phyloP scores from a whole-genome alignment of 2,113 vertebrate species.

The Cavia aperea region DNA sequence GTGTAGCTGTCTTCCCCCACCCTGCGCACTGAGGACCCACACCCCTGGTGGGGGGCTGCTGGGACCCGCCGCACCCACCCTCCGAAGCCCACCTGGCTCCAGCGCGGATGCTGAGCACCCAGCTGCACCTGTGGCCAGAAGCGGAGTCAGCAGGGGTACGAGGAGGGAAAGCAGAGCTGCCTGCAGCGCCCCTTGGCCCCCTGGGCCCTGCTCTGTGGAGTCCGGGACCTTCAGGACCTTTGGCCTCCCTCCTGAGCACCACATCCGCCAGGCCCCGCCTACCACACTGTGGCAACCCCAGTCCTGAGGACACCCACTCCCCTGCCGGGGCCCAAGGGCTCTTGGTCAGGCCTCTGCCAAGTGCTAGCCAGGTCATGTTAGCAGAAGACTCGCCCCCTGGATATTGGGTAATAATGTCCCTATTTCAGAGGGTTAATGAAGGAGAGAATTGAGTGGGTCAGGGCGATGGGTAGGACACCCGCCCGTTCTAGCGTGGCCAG shows the following conservation, averaged over 20 bases:
- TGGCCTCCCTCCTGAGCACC: neutral
- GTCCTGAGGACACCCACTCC: neutral
- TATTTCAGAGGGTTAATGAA: neutral
- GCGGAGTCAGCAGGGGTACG: neutral
- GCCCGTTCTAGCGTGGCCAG: neutral
- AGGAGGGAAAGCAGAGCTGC: neutral
- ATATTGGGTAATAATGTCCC: neutral
- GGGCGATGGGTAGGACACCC: no score
- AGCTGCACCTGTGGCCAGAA: neutral
- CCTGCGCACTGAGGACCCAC: neutral
- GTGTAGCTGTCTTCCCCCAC: neutral
- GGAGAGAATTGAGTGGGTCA: neutral
- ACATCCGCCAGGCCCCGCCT: neutral
- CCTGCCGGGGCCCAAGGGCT: neutral
- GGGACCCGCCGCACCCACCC: neutral
- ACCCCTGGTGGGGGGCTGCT: neutral
- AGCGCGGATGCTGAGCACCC: neutral
- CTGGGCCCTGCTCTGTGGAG: neutral
- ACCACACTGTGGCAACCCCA: rapidly evolving
- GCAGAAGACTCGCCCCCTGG: neutral
- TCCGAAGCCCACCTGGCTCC: neutral
- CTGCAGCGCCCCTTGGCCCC: no score
- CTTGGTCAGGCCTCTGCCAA: neutral
- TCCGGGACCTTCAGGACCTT: rapidly evolving
- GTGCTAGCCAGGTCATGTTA: neutral